phyloP scores from a whole-genome alignment of 2,113 vertebrate genomes.

The Cryptomyrus ogoouensis region DNA sequence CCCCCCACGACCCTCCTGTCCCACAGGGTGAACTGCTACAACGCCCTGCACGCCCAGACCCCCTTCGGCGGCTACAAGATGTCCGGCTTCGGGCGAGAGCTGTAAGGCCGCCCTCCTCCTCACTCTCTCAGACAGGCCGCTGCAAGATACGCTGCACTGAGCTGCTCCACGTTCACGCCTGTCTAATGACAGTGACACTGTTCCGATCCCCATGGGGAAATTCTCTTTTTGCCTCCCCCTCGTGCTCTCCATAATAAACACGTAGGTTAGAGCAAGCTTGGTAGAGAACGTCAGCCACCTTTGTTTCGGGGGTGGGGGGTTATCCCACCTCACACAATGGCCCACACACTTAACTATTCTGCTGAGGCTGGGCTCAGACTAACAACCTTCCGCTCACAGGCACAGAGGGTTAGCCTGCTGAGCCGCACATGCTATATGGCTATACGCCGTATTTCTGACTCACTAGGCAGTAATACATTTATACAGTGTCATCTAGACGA shows the following conservation, averaged over 20 bases:
- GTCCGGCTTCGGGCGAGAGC: constrained; percentile 91
- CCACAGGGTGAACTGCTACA: constrained; percentile 91
- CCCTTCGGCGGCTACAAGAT: constrained; percentile 93
- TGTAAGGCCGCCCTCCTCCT: constrained; percentile 67
- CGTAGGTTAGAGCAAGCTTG: neutral
- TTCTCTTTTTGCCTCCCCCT: neutral
- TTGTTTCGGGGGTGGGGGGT: neutral
- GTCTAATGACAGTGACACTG: neutral
- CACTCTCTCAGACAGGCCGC: neutral
- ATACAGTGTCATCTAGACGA: neutral
- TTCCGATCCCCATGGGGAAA: neutral
- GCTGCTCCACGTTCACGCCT: neutral
- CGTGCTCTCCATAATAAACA: neutral
- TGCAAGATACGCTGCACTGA: too few species aligned
- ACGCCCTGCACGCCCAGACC: constrained; percentile 80
- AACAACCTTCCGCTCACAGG: neutral
- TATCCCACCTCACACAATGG: neutral
- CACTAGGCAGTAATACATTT: neutral
- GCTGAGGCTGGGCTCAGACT: neutral
- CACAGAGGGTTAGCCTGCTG: neutral
- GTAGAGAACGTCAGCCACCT: neutral
- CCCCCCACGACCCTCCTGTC: neutral
- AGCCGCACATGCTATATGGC: neutral
- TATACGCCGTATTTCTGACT: neutral
- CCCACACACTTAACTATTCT: neutral